Base-by-base conservation (phyloP, 2,888 invertebrate genomes). In the Trachelus stipa region DNA sequence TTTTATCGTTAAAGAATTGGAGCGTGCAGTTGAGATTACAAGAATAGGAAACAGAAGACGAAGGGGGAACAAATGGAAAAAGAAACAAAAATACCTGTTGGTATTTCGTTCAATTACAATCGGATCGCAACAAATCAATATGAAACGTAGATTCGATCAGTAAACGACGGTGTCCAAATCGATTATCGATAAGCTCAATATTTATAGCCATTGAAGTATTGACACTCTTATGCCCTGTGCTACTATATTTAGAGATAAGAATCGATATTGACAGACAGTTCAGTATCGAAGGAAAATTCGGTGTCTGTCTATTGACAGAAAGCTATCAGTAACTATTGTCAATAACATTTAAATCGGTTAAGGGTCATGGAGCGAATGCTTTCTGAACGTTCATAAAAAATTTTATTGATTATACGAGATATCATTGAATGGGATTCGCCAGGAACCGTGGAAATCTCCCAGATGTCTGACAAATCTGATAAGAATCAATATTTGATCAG, bases 391-490 rank as follows among this genome's bases (percentile, higher is more conserved):
- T 56, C 2, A 23, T 56, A 23, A 56, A 56, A 56, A 56, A 56
- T 56, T 23, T 9, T 56, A 56, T 56, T 56, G 56, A 56, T 23
- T 6, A 56, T 23, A 56, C 1, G 2, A 56, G 56, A 56, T 56
- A 56, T 56, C 56, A 23, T 9, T 23, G 15, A 71, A 71, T 31
- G 34, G 71, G 34, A 33, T 71, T 71, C 34, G 71, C 34, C 71
- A 34, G 33, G 71, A 71, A 71, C 33, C 33, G 12, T 71, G 71
- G 71, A 71, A 71, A 31, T 33, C 71, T 71, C 9, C 71, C 71
- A 71, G 56, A 23, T 23, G 56, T 56, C 71, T 15, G 33, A 71
- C 31, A 71, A 71, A 4, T 71, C 34, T 31, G 34, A 71, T 31
- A 71, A 69, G 30, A 69, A 69, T 30, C 34, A 34, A 31, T 71